These are phyloP conservation scores for Lagenorhynchus albirostris DNA, from an alignment of 2,113 vertebrate genomes.

Conservation along the genomic window DNA sequence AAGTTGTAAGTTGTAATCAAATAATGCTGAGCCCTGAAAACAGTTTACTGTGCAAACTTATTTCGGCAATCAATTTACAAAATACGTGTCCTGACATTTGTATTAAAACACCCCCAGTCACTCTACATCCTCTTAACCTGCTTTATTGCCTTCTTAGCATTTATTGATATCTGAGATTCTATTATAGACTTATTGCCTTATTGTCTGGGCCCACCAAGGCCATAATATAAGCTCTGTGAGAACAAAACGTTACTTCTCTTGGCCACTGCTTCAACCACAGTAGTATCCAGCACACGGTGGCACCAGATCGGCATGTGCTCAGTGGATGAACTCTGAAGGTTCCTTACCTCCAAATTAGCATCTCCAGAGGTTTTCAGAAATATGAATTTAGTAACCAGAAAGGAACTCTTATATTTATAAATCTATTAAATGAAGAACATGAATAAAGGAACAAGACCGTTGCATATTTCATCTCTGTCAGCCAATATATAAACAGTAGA, in stretches of 20 bases:
- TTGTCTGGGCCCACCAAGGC: not conserved
- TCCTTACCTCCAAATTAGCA: not conserved
- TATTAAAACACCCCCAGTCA: not conserved
- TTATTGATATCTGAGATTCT: not conserved
- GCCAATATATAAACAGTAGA: not conserved
- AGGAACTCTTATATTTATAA: not conserved
- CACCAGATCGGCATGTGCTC: not conserved
- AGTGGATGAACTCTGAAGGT: not conserved
- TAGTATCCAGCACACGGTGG: accelerated
- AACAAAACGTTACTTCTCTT: not conserved
- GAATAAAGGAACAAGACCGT: not conserved
- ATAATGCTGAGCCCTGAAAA: not conserved
- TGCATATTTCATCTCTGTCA: not conserved
- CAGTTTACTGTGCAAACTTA: not conserved
- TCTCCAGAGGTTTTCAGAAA: not conserved
- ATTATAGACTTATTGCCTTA: not conserved
- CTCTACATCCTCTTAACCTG: not conserved
- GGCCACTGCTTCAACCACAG: not conserved
- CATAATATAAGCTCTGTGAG: not conserved
- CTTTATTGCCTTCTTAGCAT: not conserved
- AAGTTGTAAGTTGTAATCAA: not conserved
- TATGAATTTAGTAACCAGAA: not conserved
- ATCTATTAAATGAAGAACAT: not conserved
- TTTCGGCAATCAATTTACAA: conserved; percentile 27
- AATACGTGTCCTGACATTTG: not conserved